Evolutionary conservation across 1,140 invertebrate species (phyloP), one percentile per base, ranked within the genome.

Genomic region (Zaprionus inermis): DNA sequence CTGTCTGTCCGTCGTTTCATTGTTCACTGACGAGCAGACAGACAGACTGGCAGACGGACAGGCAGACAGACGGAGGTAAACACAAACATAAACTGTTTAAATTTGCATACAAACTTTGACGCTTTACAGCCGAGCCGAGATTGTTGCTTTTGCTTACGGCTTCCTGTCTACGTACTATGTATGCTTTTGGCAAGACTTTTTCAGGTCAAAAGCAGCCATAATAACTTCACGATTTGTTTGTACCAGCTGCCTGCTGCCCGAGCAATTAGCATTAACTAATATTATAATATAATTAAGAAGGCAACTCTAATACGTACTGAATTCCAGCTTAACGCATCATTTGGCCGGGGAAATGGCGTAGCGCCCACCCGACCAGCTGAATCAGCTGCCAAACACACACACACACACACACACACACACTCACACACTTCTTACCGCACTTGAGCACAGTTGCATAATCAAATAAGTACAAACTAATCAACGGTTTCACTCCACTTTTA

Each of bases 51-150:
- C 46, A 44, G 49, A 57, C 55, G 49, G 66, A 16, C 36, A 10
- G 36, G 12, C 32, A 51, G 66, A 20, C 54, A 34, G 60, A 46
- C 36, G 41, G 57, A 41, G 41, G n/a, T 30, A 11, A 38, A 65
- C n/a, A 57, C 59, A 76, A 41, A 44, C 67, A 56, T 46, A 38
- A 58, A 59, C 41, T 56, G 60, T 30, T 30, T 32, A 32, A 72
- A 89, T 88, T 88, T 88, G 83, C 83, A 88, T 88, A 89, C 59
- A 66, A 83, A 89, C 83, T 88, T 67, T 77, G 70, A 83, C 75
- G 68, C 76, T 78, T 78, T 78, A 76, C 54, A 20, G 30, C 36
- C 55, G 34, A 9, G 38, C 2, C 44, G 67, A 41, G 34, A 9
- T 52, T 71, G 24, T 34, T 61, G 16, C 11, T 24, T n/a, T 32